phyloP scores from a whole-genome alignment of 2,888 invertebrate genomes.

The Dascillus cervinus region DNA sequence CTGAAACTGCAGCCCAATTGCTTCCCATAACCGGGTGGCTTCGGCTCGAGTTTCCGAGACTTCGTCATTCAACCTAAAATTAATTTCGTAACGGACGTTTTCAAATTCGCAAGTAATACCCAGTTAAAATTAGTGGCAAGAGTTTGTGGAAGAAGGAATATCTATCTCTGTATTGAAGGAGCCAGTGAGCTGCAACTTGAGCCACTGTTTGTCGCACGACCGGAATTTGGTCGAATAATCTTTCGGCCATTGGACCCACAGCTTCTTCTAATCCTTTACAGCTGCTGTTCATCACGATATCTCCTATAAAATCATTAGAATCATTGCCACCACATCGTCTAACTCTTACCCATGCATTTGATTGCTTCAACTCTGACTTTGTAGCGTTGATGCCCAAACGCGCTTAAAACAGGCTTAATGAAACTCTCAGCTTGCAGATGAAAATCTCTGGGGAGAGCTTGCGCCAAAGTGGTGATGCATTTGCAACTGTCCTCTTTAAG shows the following conservation, averaged over 20 bases:
- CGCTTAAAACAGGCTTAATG: constrained; percentile 63
- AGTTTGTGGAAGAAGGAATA: constrained; percentile 86
- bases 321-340: background rate
- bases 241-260: constrained; percentile 73
- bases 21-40: constrained; percentile 59
- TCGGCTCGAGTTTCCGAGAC: constrained; percentile 61
- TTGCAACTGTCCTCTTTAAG: constrained; percentile 73
- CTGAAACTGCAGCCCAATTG: constrained; percentile 70
- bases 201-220: constrained; percentile 71
- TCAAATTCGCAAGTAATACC: constrained; percentile 40
- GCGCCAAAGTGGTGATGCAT: constrained; percentile 59
- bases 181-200: constrained; percentile 68
- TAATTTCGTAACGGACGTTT: constrained; percentile 2
- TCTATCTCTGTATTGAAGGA: constrained; percentile 69
- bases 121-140: constrained; percentile 76
- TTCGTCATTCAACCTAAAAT: constrained; percentile 66
- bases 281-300: constrained; percentile 52
- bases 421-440: constrained; percentile 67
- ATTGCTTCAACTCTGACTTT: constrained; percentile 69
- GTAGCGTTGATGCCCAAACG: constrained; percentile 76
- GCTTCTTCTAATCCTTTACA: constrained; percentile 51
- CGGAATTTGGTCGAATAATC: constrained; percentile 78
- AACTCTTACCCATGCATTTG: constrained; percentile 66
- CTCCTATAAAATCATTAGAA: constrained; percentile 36
- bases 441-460: constrained; percentile 59